Base-by-base conservation (phyloP, 2,797 vertebrate species). In the Muscicapa striata region DNA sequence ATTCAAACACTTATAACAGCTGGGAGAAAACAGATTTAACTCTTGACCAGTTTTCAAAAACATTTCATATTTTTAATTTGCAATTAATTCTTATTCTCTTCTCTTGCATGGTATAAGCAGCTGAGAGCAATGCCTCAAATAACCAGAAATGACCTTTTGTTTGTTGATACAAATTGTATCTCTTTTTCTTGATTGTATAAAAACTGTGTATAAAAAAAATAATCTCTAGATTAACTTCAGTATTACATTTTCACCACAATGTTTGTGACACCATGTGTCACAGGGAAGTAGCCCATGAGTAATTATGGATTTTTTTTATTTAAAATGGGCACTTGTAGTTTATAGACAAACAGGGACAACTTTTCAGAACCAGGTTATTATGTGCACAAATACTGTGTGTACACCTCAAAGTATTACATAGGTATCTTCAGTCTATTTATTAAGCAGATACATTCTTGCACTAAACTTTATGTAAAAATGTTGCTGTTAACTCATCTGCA, bases 91-190 rank as follows among this genome's bases (percentile, higher is more conserved):
- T 90, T 95, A 89, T 95, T 97, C 90, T 96, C 92, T 95, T 96
- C 95, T 94, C 87, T 95, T 97, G 85, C 95, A 96, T 96, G 92
- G 91, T 94, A 89, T 93, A 97, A 98, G 98, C 95, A 96, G 98
- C 97, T 98, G 97, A 98, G 98, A 98, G 98, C 98, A 98, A 98
- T 98, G 98, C 98, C 98, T 99, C 98, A 99, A 99, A 99, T 99
- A 99, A 98, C 98, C 98, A 99, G 99, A 99, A 99, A 98, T 98
- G 99, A 99, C 99, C 98, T 99, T 98, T 99, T 98, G 98, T 99
- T 99, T 99, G 99, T 99, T 99, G 99, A 99, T 99, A 99, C 99
- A 99, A 99, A 99, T 99, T 99, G 99, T 99, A 99, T 99, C 99
- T 99, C 98, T 99, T 99, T 98, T 98, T 99, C 98, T 99, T 99